These are phyloP conservation scores for Drosophila falleni DNA, from an alignment of 2,888 invertebrate genomes.

Conservation along the genomic window DNA sequence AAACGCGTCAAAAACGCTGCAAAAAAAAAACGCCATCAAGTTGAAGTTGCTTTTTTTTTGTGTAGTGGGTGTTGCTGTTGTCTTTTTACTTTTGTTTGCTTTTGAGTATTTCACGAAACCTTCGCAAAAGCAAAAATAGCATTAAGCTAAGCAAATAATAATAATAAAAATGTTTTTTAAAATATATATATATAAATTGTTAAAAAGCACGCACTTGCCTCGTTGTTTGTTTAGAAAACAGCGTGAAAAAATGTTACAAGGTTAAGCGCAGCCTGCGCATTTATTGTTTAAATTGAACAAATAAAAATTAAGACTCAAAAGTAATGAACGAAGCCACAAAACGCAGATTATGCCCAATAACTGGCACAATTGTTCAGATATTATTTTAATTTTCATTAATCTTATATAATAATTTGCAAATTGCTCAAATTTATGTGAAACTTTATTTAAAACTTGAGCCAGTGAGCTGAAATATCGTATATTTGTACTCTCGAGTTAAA, in stretches of 20 bases:
- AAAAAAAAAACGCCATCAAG: constrained; percentile 34
- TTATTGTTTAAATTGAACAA: constrained; percentile 64
- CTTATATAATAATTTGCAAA: background rate
- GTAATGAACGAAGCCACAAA: constrained; percentile 30
- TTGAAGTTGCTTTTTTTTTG: constrained; percentile 30
- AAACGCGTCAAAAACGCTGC: constrained; percentile 35
- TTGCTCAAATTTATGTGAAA: too few species aligned
- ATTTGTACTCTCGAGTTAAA: too few species aligned
- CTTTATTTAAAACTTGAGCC: background rate
- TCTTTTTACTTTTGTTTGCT: constrained; percentile 20
- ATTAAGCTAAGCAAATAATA: constrained; percentile 56
- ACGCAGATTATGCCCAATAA: constrained; percentile 39
- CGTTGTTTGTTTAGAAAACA: constrained; percentile 62
- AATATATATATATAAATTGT: constrained; percentile 42
- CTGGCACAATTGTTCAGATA: constrained; percentile 44
- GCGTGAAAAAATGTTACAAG: constrained; percentile 55
- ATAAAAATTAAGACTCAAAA: constrained; percentile 50
- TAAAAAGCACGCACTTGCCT: constrained; percentile 59
- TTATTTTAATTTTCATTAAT: constrained; percentile 9
- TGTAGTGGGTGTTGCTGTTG: constrained; percentile 67
- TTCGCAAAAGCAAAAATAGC: constrained; percentile 50
- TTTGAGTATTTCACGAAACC: constrained; percentile 55
- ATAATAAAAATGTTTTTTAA: constrained; percentile 35
- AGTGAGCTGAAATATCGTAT: background rate
- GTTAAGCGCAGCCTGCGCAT: constrained; percentile 50